Percentiles rank a stretch among this genome's conserved stretches.
Conservation (phyloP, 2,797 vertebrate species). For the Orestias chungarensis region DNA sequence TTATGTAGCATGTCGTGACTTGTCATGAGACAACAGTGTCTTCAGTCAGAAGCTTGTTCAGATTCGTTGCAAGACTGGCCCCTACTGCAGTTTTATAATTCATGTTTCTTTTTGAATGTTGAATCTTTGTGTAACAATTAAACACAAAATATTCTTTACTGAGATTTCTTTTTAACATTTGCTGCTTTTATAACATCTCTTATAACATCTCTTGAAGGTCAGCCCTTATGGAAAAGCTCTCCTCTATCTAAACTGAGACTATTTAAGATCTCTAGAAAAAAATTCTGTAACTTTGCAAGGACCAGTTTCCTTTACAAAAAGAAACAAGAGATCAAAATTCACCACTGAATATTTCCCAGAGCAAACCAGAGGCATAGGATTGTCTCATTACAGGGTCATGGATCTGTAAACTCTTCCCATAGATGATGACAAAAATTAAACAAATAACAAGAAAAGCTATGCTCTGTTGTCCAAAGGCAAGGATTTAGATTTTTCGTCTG, state of each 20-base stretch:
- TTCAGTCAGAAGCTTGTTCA: neutral
- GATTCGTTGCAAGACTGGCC: neutral
- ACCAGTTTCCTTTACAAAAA: neutral
- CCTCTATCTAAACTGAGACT: neutral
- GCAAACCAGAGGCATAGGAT: neutral
- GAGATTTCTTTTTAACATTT: neutral
- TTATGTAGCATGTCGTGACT: neutral
- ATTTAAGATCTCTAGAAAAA: neutral
- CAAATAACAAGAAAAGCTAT: neutral
- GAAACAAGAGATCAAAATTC: neutral
- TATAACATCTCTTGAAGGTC: too few relatives aligned
- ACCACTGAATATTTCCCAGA: neutral
- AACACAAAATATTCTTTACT: too few relatives aligned
- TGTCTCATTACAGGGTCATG: conserved; percentile 4
- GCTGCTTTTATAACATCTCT: neutral
- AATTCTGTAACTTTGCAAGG: neutral
- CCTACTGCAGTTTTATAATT: too few relatives aligned
- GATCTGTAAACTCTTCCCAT: neutral
- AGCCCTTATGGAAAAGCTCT: neutral
- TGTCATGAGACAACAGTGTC: neutral
- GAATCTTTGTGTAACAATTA: too few relatives aligned
- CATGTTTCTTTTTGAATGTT: too few relatives aligned
- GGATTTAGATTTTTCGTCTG: neutral
- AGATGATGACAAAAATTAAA: neutral
- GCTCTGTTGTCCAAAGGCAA: neutral